Conservation (phyloP, 2,113 vertebrate species). For the Heptranchias perlo region DNA sequence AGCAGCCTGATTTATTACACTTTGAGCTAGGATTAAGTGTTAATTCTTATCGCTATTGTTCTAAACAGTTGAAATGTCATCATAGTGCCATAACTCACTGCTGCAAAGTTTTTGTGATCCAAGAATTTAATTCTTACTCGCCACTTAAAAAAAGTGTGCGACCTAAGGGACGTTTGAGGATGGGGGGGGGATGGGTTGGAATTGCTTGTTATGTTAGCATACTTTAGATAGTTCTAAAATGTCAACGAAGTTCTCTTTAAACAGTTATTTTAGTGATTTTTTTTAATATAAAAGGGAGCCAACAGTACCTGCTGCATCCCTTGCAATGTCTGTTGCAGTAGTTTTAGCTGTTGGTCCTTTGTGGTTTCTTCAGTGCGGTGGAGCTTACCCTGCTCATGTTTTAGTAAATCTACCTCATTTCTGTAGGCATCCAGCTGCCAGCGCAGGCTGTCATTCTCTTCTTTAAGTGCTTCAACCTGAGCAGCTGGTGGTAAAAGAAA, state of each 20-base stretch:
- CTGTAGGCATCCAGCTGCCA: conserved; percentile 92
- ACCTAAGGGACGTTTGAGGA: background rate
- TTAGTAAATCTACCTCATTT: conserved; percentile 90
- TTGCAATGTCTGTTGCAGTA: conserved; percentile 89
- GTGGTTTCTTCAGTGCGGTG: conserved; percentile 70
- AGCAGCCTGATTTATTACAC: background rate
- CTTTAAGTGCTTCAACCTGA: conserved; percentile 82
- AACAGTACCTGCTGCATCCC: conserved; percentile 87
- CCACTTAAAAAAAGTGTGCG: background rate
- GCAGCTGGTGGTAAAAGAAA: conserved; percentile 52
- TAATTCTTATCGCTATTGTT: background rate
- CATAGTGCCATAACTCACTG: background rate
- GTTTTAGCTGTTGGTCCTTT: conserved; percentile 83
- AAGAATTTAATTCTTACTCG: background rate
- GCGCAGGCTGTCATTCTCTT: conserved; percentile 91
- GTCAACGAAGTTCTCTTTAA: background rate
- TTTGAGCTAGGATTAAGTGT: background rate
- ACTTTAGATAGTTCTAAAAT: background rate
- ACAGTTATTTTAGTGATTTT: background rate
- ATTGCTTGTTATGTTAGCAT: background rate
- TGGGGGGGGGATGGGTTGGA: background rate
- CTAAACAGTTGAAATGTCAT: too few species aligned
- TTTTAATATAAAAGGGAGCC: background rate
- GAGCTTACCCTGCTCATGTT: conserved; percentile 84
- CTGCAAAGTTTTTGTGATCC: background rate